These are phyloP conservation scores for Lordiphosa fenestrarum DNA, from an alignment of 2,888 invertebrate genomes.

Conservation along the genomic window DNA sequence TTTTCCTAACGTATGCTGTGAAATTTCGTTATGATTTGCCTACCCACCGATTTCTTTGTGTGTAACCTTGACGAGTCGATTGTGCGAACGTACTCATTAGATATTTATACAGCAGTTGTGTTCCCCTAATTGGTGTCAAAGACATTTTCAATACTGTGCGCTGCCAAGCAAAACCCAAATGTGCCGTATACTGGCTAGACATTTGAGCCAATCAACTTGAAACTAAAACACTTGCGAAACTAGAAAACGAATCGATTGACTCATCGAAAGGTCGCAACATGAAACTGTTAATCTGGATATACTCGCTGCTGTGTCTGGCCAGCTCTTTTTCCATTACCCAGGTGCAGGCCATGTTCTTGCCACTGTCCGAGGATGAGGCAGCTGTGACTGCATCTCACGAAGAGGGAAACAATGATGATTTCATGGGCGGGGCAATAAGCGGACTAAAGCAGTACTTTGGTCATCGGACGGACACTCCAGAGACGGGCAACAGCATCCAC, in stretches of 20 bases:
- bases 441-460: conserved; percentile 38
- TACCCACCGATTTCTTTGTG: no score
- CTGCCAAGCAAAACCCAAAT: conserved; percentile 43
- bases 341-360: conserved; percentile 39
- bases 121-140: conserved; percentile 46
- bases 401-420: conserved; percentile 27
- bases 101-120: conserved; percentile 47
- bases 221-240: conserved; percentile 13
- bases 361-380: conserved; percentile 10
- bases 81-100: conserved; percentile 1
- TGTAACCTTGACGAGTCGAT: not conserved
- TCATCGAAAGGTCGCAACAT: conserved; percentile 22
- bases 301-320: conserved; percentile 22
- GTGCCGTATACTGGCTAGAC: conserved; percentile 16
- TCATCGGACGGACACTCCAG: conserved; percentile 2
- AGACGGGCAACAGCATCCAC: conserved; percentile 7
- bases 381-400: not conserved
- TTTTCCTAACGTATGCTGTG: no score
- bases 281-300: conserved; percentile 44
- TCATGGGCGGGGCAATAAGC: conserved; percentile 32
- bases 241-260: not conserved
- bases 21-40: no score
- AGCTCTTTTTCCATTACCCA: conserved; percentile 10
- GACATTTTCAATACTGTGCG: conserved; percentile 1
- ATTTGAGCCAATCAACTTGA: conserved; percentile 36